A percentile compares a stretch with the other conserved stretches of the same genome.
These are phyloP conservation scores for Dynastes maya DNA, from an alignment of 2,888 invertebrate species.

Conservation along the genomic window DNA sequence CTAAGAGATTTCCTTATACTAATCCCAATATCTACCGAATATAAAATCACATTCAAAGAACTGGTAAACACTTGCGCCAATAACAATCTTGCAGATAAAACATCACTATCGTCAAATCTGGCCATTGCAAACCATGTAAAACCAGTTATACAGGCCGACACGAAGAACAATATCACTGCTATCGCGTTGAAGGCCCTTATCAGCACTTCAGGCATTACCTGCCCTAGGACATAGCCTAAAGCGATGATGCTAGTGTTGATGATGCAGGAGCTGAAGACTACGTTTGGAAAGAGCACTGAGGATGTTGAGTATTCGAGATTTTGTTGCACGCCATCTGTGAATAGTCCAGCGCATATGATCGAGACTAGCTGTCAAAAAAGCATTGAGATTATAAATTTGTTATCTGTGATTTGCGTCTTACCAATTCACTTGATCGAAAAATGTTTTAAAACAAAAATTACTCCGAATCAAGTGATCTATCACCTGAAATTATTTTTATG, in stretches of 20 bases:
- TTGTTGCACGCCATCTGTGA: constrained; percentile 58
- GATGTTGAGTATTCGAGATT: constrained; percentile 57
- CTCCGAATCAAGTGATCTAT: too few species aligned
- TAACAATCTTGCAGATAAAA: constrained; percentile 54
- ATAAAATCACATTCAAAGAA: constrained; percentile 57
- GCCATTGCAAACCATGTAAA: constrained; percentile 56
- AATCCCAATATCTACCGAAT: constrained; percentile 58
- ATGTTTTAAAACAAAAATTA: background rate
- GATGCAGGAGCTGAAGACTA: constrained; percentile 62
- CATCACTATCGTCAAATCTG: constrained; percentile 21
- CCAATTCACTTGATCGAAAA: background rate
- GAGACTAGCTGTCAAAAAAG: constrained; percentile 59
- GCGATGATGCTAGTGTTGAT: constrained; percentile 64
- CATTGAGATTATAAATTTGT: background rate
- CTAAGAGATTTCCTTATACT: constrained; percentile 55
- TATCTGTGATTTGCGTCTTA: background rate
- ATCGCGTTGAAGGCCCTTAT: constrained; percentile 63
- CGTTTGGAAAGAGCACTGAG: constrained; percentile 62
- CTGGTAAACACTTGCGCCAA: constrained; percentile 56
- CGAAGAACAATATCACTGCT: constrained; percentile 61
- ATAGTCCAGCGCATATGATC: constrained; percentile 60
- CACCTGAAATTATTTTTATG: too few species aligned
- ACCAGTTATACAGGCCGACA: constrained; percentile 58
- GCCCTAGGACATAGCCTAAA: constrained; percentile 62
- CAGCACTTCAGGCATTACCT: constrained; percentile 63